A percentile compares a stretch with the other conserved stretches of the same genome.
Conservation (phyloP, 2,888 invertebrate genomes). For the Chorisops tibialis region DNA sequence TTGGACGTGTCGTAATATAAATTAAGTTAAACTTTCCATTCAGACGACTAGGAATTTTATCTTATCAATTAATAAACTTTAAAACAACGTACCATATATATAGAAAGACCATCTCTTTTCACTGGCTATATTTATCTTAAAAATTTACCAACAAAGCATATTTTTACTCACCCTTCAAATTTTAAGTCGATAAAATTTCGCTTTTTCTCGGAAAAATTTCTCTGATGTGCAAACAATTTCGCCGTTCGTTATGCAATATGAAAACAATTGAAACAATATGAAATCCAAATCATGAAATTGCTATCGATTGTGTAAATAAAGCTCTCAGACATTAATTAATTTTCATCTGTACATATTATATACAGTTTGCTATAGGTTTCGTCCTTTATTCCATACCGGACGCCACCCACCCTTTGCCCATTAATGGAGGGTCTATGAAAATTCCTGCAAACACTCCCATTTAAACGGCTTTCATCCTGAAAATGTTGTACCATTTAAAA, state of each 20-base stretch:
- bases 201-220: too few relatives aligned
- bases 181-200: too few relatives aligned
- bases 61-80: too few relatives aligned
- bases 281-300: constrained; percentile 24
- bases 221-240: too few relatives aligned
- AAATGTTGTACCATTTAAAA: constrained; percentile 14
- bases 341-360: background rate
- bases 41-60: too few relatives aligned
- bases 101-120: too few relatives aligned
- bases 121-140: too few relatives aligned
- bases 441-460: background rate
- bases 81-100: too few relatives aligned
- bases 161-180: too few relatives aligned
- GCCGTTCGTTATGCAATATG: background rate
- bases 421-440: background rate
- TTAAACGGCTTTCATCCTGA: background rate
- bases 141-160: too few relatives aligned
- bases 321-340: constrained; percentile 18
- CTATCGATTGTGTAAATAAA: constrained; percentile 15
- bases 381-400: background rate
- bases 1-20: too few relatives aligned
- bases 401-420: background rate
- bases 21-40: too few relatives aligned
- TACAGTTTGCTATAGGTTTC: background rate
- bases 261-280: constrained; percentile 13